These are phyloP conservation scores for Melanostoma mellinum DNA, from an alignment of 2,888 invertebrate species.

Conservation along the genomic window DNA sequence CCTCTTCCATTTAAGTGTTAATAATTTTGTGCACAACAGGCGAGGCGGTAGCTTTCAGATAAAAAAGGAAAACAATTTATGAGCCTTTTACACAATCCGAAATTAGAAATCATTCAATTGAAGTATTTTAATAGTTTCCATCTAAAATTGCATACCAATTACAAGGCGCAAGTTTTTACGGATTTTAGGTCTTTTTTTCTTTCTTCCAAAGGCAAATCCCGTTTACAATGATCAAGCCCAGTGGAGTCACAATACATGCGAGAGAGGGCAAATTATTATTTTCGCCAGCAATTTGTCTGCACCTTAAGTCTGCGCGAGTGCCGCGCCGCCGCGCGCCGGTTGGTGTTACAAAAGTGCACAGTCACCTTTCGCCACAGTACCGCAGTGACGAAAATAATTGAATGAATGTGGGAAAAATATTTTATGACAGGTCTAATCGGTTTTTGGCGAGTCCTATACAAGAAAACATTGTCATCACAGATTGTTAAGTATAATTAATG, in stretches of 20 bases:
- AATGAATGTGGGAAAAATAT: conserved; percentile 12
- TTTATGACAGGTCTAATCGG: background rate
- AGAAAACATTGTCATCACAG: conserved; percentile 18
- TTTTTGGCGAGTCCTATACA: background rate
- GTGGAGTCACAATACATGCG: background rate
- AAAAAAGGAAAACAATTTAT: background rate
- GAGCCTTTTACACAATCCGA: background rate
- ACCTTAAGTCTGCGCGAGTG: conserved; percentile 3
- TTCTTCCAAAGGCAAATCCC: background rate
- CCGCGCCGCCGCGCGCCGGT: background rate
- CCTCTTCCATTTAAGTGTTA: no score
- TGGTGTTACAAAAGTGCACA: conserved; percentile 3
- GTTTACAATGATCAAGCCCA: background rate
- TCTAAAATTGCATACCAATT: background rate
- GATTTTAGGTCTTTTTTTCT: background rate
- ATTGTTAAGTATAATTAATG: conserved; percentile 7
- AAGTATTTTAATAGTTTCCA: conserved; percentile 22
- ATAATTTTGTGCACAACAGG: no score
- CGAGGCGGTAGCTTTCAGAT: no score
- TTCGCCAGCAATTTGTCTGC: conserved; percentile 12
- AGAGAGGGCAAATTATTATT: conserved; percentile 8
- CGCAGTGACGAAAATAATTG: conserved; percentile 11
- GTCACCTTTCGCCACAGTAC: background rate
- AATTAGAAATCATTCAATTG: background rate
- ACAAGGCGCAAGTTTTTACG: background rate